Conservation (phyloP, 2,888 invertebrate species). For the Dicyrtomina minuta region DNA sequence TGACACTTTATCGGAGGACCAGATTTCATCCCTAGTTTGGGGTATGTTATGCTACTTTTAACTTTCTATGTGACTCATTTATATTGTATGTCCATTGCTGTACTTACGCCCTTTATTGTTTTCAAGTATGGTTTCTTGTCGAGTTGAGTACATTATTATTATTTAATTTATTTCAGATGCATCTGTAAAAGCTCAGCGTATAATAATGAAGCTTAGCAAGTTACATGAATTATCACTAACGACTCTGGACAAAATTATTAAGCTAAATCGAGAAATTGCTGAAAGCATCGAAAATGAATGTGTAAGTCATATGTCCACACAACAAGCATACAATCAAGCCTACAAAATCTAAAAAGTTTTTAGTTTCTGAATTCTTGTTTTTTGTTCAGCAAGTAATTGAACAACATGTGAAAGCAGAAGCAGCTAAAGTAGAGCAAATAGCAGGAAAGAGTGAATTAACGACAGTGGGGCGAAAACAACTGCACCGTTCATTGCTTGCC, state of each 20-base stretch:
- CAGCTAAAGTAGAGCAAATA: not conserved
- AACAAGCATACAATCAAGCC: too few relatives aligned
- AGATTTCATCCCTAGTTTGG: conserved; percentile 18
- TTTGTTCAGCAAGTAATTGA: not conserved
- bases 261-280: conserved; percentile 2
- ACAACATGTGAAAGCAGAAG: not conserved
- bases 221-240: conserved; percentile 13
- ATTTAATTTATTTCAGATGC: not conserved
- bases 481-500: not conserved
- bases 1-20: not conserved
- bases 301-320: too few relatives aligned
- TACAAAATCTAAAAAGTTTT: too few relatives aligned
- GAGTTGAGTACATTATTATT: not conserved
- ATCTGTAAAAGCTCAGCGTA: conserved; percentile 21
- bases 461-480: not conserved
- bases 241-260: conserved; percentile 5
- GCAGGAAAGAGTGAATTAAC: conserved; percentile 1
- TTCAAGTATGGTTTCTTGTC: not conserved
- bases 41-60: conserved; percentile 9
- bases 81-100: not conserved
- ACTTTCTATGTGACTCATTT: not conserved
- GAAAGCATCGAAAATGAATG: conserved; percentile 5
- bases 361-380: too few relatives aligned
- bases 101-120: too few relatives aligned
- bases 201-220: conserved; percentile 17